phyloP scores from a whole-genome alignment of 2,888 invertebrate genomes.

The Eupithecia subumbrata region DNA sequence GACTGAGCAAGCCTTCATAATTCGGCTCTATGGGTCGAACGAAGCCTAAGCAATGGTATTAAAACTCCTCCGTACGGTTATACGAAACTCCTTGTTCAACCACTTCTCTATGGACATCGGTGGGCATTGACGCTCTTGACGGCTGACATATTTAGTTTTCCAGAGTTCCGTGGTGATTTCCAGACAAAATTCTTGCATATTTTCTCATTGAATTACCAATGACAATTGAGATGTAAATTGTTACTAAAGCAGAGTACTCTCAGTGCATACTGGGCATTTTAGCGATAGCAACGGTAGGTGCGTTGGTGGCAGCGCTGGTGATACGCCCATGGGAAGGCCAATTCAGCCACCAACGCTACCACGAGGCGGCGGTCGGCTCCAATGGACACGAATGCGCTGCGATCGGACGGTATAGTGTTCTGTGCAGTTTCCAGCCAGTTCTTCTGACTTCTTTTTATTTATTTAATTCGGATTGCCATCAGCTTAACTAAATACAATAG shows the following conservation, averaged over 20 bases:
- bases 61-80: neutral
- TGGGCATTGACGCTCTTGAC: constrained; percentile 8
- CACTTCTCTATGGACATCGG: neutral
- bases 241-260: neutral
- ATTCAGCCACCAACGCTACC: constrained; percentile 68
- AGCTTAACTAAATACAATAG: too few species aligned
- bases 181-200: constrained; percentile 2
- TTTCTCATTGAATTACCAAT: neutral
- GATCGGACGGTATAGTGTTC: constrained; percentile 10
- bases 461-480: too few species aligned
- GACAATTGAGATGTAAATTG: constrained; percentile 6
- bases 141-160: constrained; percentile 7
- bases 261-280: constrained; percentile 13
- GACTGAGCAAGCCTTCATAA: too few species aligned
- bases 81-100: neutral
- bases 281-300: constrained; percentile 47
- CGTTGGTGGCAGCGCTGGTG: constrained; percentile 77
- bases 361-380: constrained; percentile 86
- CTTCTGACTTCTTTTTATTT: neutral
- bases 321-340: constrained; percentile 71
- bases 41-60: neutral
- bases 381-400: constrained; percentile 90
- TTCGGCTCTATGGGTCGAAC: too few species aligned
- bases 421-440: neutral
- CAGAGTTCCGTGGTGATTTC: neutral